Base-by-base conservation (phyloP, 1,140 invertebrate genomes). In the Aphidius ervi region DNA sequence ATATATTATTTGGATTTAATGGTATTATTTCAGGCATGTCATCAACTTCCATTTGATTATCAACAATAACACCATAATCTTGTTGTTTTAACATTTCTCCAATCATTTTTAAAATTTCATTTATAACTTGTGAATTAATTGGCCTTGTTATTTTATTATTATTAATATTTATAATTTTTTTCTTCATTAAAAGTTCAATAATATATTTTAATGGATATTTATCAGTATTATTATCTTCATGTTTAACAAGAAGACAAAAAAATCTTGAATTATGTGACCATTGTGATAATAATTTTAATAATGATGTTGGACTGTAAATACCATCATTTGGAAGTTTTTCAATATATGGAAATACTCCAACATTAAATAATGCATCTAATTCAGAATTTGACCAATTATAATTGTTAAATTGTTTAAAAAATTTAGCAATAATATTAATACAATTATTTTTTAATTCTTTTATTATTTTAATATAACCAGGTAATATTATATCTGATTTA, bases 191-290 rank as follows among this genome's bases (percentile, higher is more conserved):
- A 50, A 97, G 76, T 58, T 84, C 76, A 48, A 95, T 86, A 9
- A 95, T 72, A 39, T 82, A 83, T 9, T 82, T 78, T 39, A 95
- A 68, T 10, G 87, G 79, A 67, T 82, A 86, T 1, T 86, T 43
- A 9, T 52, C 58, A 6, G 67, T 60, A 62, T 81, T 68, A 9
- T 79, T 71, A 48, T 82, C 70, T 42, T 82, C 72, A 63, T 81
- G 70, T 68, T 91, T 91, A 0, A 84, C 81, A 41, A 95, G 80
- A 5, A 94, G 74, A 23, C 83, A 69, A 74, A 88, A 90, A 74
- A 88, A 93, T 64, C 89, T 83, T 5, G 89, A 85, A 78, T 91
- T 87, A 64, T 85, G 80, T 61, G 87, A 85, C 92, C 93, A 97
- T 3, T 82, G 76, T 4, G 84, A 76, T 7, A 96, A 83, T 4